Conservation (phyloP, 2,888 invertebrate genomes). For the Lasius platythorax region DNA sequence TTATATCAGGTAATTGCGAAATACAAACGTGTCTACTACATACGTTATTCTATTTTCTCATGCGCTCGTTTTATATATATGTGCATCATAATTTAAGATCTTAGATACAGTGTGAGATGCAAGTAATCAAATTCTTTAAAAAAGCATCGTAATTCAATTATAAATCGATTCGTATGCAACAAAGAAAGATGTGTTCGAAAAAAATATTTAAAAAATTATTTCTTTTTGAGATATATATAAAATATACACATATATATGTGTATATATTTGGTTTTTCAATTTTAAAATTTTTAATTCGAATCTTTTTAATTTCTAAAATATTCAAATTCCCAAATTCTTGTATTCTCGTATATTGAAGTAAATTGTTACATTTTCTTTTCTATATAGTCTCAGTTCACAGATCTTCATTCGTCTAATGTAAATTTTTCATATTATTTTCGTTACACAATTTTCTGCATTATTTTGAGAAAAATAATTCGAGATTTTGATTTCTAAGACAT, state of each 20-base stretch:
- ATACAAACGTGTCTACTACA: background rate
- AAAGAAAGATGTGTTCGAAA: background rate
- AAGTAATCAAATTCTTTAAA: constrained; percentile 1
- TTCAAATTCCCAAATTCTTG: background rate
- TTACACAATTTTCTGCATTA: background rate
- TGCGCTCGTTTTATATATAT: background rate
- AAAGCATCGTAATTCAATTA: background rate
- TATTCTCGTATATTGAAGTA: background rate
- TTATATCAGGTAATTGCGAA: constrained; percentile 12
- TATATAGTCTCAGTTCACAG: background rate
- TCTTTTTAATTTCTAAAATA: background rate
- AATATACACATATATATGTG: too few species aligned
- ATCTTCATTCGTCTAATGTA: background rate
- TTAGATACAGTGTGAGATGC: background rate
- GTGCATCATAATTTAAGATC: background rate
- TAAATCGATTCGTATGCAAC: background rate
- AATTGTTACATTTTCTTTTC: background rate
- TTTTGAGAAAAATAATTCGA: background rate
- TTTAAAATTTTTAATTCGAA: background rate
- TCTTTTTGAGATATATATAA: background rate
- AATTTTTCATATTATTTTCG: background rate
- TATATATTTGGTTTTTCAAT: background rate
- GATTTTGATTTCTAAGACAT: background rate
- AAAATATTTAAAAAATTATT: background rate
- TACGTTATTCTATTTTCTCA: constrained; percentile 27